Conservation (phyloP, 2,888 invertebrate genomes). For the Eupithecia centaureata region DNA sequence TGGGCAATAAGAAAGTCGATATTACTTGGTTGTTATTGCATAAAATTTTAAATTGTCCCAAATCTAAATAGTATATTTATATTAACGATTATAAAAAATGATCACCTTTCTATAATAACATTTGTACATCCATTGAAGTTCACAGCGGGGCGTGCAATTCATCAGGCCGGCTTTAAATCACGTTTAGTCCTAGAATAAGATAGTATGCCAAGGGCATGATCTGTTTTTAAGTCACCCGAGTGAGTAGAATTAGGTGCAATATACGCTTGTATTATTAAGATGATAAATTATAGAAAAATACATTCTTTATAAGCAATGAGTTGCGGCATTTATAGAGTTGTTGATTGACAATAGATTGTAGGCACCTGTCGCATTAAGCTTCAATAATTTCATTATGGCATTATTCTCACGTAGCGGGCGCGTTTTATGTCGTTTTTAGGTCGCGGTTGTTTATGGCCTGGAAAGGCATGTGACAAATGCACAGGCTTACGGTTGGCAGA, state of each 20-base stretch:
- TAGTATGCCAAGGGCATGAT: constrained; percentile 30
- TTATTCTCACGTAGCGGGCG: constrained; percentile 26
- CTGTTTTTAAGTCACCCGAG: constrained; percentile 18
- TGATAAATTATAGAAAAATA: not conserved
- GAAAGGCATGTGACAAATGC: constrained; percentile 33
- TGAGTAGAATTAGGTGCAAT: constrained; percentile 15
- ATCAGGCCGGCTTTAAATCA: constrained; percentile 27
- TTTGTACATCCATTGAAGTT: constrained; percentile 1
- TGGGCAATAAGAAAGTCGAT: constrained; percentile 1
- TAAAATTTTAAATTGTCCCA: constrained; percentile 15
- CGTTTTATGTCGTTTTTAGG: constrained; percentile 24
- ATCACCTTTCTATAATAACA: not conserved
- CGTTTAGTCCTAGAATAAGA: not conserved
- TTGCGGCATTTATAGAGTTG: constrained; percentile 17
- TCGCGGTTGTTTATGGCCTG: constrained; percentile 25
- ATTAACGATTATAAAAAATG: not conserved
- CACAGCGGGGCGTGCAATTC: not conserved
- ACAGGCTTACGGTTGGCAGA: constrained; percentile 21
- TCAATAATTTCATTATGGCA: constrained; percentile 19
- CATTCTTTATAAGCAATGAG: constrained; percentile 16
- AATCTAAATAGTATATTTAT: not conserved
- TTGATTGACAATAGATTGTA: constrained; percentile 17
- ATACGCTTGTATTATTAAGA: constrained; percentile 18
- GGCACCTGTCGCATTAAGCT: constrained; percentile 20
- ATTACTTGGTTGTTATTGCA: constrained; percentile 20